Evolutionary conservation across 2,113 vertebrate species (phyloP).

Genomic region (Chlamydotis undulata): DNA sequence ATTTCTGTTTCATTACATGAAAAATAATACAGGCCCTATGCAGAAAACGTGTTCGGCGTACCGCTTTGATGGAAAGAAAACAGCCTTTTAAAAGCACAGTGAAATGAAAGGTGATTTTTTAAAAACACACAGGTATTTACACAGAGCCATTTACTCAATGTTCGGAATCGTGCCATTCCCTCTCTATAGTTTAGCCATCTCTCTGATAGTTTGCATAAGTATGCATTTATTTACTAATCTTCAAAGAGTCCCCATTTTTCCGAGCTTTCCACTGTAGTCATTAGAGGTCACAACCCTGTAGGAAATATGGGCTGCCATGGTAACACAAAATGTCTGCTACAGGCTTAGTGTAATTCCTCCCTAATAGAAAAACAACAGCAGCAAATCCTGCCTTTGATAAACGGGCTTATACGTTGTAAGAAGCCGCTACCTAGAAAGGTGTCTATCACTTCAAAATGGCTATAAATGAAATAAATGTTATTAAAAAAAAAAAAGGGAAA

Average conservation of each 20-base stretch:
- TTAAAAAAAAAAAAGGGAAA: background rate
- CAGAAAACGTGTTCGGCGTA: slow-evolving; percentile 9
- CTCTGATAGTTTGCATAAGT: slow-evolving; percentile 88
- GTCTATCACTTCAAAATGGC: slow-evolving; percentile 49
- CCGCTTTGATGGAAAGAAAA: slow-evolving; percentile 64
- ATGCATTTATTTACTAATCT: slow-evolving; percentile 93
- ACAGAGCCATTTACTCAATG: slow-evolving; percentile 43
- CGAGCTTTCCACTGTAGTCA: slow-evolving; percentile 96
- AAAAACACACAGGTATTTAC: slow-evolving; percentile 64
- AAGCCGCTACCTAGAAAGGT: slow-evolving; percentile 88
- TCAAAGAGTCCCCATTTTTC: slow-evolving; percentile 91
- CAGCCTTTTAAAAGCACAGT: slow-evolving; percentile 55
- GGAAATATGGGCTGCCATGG: slow-evolving; percentile 97
- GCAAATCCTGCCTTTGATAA: slow-evolving; percentile 96
- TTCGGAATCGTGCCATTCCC: slow-evolving; percentile 38
- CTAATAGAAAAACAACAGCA: slow-evolving; percentile 99
- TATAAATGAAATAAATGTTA: slow-evolving; percentile 61
- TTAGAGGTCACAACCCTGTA: slow-evolving; percentile 97
- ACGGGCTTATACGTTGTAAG: slow-evolving; percentile 87
- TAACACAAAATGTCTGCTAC: slow-evolving; percentile 97
- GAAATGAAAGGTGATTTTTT: slow-evolving; percentile 70
- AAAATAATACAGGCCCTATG: slow-evolving; percentile 60
- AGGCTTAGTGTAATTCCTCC: slow-evolving; percentile 95
- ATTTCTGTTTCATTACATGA: slow-evolving; percentile 53
- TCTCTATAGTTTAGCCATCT: slow-evolving; percentile 59